phyloP scores from a whole-genome alignment of 2,797 vertebrate species.

The Halcyon badia region DNA sequence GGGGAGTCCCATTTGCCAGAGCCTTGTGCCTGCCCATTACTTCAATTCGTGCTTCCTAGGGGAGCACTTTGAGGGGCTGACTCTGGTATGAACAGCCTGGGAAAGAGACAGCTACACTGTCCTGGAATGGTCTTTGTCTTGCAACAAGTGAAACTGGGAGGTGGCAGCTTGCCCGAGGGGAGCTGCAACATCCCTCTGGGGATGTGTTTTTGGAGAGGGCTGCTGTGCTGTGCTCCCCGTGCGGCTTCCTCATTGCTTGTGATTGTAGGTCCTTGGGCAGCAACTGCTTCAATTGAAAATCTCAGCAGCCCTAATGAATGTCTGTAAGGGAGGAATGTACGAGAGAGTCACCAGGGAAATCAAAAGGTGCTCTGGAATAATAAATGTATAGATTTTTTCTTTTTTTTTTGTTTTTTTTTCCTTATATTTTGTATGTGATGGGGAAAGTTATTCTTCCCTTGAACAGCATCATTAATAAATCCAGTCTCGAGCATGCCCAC shows the following conservation, averaged over 20 bases:
- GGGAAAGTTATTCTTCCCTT: background rate
- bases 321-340: background rate
- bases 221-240: background rate
- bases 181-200: background rate
- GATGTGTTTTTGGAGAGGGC: background rate
- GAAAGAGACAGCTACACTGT: background rate
- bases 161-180: accelerated
- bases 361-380: background rate
- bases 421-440: background rate
- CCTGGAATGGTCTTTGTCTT: background rate
- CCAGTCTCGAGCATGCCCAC: background rate
- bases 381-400: background rate
- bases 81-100: accelerated
- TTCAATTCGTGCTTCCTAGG: background rate
- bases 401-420: background rate
- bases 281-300: background rate
- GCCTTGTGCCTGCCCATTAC: background rate
- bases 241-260: background rate
- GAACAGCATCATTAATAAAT: background rate
- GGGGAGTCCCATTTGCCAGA: background rate
- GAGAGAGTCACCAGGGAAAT: background rate
- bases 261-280: background rate
- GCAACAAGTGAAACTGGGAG: background rate
- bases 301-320: background rate
- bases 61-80: background rate